Evolutionary conservation across 2,888 invertebrate genomes (phyloP).

Genomic region (Drosophila peninsularis): DNA sequence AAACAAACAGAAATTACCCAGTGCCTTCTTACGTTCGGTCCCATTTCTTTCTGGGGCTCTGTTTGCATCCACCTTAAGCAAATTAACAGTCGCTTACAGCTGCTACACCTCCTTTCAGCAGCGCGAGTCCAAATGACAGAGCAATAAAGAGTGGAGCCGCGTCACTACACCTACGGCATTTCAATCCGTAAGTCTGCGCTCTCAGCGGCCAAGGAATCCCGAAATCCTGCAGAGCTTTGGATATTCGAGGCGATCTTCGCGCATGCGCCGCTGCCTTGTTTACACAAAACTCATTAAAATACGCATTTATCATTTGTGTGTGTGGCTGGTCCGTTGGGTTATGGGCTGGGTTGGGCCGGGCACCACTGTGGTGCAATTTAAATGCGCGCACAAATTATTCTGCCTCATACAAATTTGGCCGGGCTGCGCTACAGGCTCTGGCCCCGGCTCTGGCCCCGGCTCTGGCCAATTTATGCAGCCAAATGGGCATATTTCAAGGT

Average conservation of each 20-base stretch:
- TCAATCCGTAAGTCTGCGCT: constrained; percentile 42
- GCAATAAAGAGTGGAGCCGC: constrained; percentile 45
- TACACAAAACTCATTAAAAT: constrained; percentile 83
- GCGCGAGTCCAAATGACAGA: constrained; percentile 63
- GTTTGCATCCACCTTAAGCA: constrained; percentile 45
- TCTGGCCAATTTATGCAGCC: constrained; percentile 76
- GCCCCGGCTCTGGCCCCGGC: constrained; percentile 1
- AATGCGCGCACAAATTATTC: constrained; percentile 69
- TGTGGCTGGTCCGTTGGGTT: constrained; percentile 16
- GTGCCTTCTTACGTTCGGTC: not conserved
- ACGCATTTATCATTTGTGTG: constrained; percentile 78
- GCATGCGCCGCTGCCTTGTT: constrained; percentile 63
- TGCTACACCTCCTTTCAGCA: constrained; percentile 74
- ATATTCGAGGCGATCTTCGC: constrained; percentile 49
- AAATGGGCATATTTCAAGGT: constrained; percentile 81
- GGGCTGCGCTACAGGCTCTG: constrained; percentile 7
- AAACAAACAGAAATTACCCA: constrained; percentile 58
- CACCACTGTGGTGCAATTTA: constrained; percentile 64
- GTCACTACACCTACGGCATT: constrained; percentile 75
- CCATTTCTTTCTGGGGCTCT: constrained; percentile 1
- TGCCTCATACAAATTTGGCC: constrained; percentile 49
- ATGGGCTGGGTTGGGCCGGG: constrained; percentile 43
- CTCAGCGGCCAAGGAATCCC: constrained; percentile 50
- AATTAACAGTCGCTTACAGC: constrained; percentile 80
- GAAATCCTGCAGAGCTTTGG: constrained; percentile 53